phyloP scores from a whole-genome alignment of 2,113 vertebrate genomes.

The Gambusia affinis region DNA sequence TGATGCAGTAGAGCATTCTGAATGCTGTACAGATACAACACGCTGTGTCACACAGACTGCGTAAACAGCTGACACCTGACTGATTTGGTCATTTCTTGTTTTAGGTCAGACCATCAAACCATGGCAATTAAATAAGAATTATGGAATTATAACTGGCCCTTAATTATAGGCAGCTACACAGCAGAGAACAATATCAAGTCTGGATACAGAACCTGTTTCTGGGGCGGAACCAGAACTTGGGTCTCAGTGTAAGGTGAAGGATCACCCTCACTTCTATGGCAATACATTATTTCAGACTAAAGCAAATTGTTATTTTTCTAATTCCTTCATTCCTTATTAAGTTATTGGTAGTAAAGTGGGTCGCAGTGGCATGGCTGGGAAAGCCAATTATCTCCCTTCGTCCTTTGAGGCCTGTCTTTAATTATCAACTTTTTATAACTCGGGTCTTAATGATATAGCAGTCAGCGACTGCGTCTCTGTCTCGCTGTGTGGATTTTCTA shows the following conservation, averaged over 20 bases:
- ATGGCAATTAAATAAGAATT: background rate
- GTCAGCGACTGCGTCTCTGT: constrained; percentile 39
- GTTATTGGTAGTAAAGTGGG: constrained; percentile 73
- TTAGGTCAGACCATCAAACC: background rate
- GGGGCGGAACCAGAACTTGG: background rate
- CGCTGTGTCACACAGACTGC: too few species aligned
- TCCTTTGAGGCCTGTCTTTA: constrained; percentile 70
- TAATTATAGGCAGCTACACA: background rate
- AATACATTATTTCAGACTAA: constrained; percentile 23
- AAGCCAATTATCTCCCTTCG: constrained; percentile 70
- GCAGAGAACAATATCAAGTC: too few species aligned
- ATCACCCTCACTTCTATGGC: background rate
- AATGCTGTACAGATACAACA: too few species aligned
- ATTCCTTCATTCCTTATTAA: constrained; percentile 61
- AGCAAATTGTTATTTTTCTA: constrained; percentile 40
- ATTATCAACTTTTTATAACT: constrained; percentile 79
- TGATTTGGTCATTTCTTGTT: too few species aligned
- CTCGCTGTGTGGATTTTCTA: constrained; percentile 25
- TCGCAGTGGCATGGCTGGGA: constrained; percentile 61
- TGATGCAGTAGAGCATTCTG: too few species aligned
- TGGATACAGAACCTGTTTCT: background rate
- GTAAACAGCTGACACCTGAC: too few species aligned
- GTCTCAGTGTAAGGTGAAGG: background rate
- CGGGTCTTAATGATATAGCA: constrained; percentile 66
- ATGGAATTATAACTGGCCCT: background rate